phyloP scores from a whole-genome alignment of 2,888 invertebrate species.

The Oxycera nigricornis region DNA sequence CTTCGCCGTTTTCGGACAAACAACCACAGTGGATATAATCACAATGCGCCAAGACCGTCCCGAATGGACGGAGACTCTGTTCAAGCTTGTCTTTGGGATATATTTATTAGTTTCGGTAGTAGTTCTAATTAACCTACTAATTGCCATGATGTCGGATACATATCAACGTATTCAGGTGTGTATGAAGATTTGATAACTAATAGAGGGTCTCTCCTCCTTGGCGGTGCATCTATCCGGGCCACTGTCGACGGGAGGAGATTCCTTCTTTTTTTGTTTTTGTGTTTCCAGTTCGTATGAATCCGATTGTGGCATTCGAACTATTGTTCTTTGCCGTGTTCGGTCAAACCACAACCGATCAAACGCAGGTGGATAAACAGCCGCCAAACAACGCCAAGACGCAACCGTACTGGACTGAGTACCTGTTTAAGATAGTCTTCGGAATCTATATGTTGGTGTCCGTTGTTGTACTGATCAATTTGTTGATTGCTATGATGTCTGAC shows the following conservation, averaged over 20 bases:
- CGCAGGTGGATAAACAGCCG: constrained; percentile 72
- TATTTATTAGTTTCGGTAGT: constrained; percentile 98
- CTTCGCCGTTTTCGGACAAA: constrained; percentile 97
- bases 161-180: constrained; percentile 98
- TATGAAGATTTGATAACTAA: constrained; percentile 58
- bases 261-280: constrained; percentile 42
- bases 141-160: constrained; percentile 99
- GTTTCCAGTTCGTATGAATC: constrained; percentile 86
- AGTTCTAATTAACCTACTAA: constrained; percentile 97
- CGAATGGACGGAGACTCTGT: constrained; percentile 83
- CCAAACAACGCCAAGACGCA: constrained; percentile 66
- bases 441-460: constrained; percentile 99
- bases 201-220: constrained; percentile 41
- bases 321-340: constrained; percentile 99
- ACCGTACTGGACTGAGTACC: constrained; percentile 82
- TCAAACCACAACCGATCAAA: constrained; percentile 83
- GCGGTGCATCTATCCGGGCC: not conserved
- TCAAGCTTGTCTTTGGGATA: constrained; percentile 92
- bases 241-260: constrained; percentile 37
- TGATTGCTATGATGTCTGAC: constrained; percentile 99
- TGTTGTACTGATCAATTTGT: constrained; percentile 97
- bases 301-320: constrained; percentile 93
- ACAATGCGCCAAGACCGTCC: constrained; percentile 75
- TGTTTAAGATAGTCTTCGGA: constrained; percentile 88
- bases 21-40: constrained; percentile 83